Evolutionary conservation across 2,797 vertebrate species (phyloP).

Genomic region (Platalea minor): DNA sequence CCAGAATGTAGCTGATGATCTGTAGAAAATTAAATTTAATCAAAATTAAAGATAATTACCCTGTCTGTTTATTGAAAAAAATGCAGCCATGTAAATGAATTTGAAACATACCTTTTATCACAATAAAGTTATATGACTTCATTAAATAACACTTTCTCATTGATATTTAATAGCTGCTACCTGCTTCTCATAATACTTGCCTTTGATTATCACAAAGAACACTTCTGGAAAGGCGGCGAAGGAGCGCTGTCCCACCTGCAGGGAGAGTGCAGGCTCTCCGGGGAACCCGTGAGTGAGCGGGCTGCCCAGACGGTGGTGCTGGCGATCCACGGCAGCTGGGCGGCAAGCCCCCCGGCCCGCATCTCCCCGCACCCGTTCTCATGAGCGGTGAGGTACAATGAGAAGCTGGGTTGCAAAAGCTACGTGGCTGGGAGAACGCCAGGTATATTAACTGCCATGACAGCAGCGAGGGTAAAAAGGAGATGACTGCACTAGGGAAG

Average conservation of each 20-base stretch:
- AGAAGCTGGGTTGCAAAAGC: not conserved
- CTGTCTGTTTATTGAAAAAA: not conserved
- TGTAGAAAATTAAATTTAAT: not conserved
- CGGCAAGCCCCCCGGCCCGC: fast-evolving
- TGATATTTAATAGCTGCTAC: fast-evolving
- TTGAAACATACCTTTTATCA: not conserved
- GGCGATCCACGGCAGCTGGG: not conserved
- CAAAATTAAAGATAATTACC: not conserved
- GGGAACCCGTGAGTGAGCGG: fast-evolving
- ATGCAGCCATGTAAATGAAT: fast-evolving
- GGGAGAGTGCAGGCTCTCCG: fast-evolving
- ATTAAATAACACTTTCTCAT: not conserved
- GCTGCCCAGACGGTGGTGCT: not conserved
- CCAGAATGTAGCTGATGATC: not conserved
- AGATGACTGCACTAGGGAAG: fast-evolving
- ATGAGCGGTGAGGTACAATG: not conserved
- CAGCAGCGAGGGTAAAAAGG: fast-evolving
- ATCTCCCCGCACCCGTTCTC: not conserved
- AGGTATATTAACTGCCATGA: fast-evolving
- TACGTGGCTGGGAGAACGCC: fast-evolving
- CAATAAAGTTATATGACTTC: fast-evolving
- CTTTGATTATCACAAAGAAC: fast-evolving
- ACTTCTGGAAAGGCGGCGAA: fast-evolving
- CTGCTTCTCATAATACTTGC: fast-evolving
- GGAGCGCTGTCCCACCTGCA: not conserved